Evolutionary conservation across 2,888 invertebrate species (phyloP).

Genomic region (Corythucha ciliata): DNA sequence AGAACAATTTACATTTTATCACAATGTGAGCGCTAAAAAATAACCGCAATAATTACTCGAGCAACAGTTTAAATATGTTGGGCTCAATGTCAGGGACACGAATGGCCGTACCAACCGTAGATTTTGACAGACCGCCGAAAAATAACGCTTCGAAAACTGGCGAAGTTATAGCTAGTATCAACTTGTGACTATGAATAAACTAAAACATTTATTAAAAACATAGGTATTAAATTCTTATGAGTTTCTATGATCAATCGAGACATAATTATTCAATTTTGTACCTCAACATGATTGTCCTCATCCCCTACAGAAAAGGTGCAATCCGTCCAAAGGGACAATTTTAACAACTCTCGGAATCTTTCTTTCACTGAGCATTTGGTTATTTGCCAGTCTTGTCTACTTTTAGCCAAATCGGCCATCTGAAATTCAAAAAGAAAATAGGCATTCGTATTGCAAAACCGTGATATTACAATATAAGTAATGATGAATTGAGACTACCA

Average conservation of each 20-base stretch:
- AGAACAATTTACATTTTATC: not conserved
- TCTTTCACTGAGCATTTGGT: conserved; percentile 29
- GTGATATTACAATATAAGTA: too few species aligned
- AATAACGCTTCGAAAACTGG: conserved; percentile 62
- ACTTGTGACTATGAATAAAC: conserved; percentile 45
- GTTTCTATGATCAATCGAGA: too few species aligned
- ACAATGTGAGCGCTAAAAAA: not conserved
- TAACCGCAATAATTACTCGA: conserved; percentile 43
- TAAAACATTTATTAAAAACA: conserved; percentile 20
- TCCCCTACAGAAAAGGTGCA: conserved; percentile 48
- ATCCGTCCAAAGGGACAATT: conserved; percentile 48
- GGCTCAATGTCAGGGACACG: conserved; percentile 51
- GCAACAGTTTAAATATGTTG: conserved; percentile 50
- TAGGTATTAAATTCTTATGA: not conserved
- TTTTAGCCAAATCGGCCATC: conserved; percentile 20
- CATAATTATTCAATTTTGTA: conserved; percentile 1
- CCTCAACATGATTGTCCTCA: conserved; percentile 34
- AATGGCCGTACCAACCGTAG: conserved; percentile 43
- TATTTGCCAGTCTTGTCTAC: conserved; percentile 32
- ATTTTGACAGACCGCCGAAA: conserved; percentile 48
- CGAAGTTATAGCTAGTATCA: conserved; percentile 55
- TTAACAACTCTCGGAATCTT: conserved; percentile 35
- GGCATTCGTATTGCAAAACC: too few species aligned
- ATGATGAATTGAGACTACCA: too few species aligned
- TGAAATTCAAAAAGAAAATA: too few species aligned